Evolutionary conservation across 2,888 invertebrate genomes (phyloP).

Genomic region (Rotaria sp.): DNA sequence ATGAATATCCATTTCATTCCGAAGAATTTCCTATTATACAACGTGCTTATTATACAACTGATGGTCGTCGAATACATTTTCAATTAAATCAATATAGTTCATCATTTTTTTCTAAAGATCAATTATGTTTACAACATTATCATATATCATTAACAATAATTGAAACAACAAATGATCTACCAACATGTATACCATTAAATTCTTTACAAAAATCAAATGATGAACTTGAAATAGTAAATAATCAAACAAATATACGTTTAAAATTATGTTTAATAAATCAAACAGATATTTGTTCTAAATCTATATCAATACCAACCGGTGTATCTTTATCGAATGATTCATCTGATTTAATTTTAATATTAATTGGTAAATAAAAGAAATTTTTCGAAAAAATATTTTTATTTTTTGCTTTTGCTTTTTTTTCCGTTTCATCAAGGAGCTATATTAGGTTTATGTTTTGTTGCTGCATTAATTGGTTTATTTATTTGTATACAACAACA

Average conservation of each 20-base stretch:
- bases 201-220: neutral
- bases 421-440: neutral
- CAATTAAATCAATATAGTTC: neutral
- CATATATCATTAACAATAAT: neutral
- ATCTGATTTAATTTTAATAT: neutral
- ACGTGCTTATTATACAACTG: conserved; percentile 6
- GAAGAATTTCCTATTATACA: neutral
- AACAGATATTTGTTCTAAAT: neutral
- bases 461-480: neutral
- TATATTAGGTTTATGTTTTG: neutral
- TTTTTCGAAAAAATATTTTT: too few species aligned
- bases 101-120: neutral
- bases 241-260: neutral
- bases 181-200: neutral
- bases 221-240: neutral
- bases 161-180: neutral
- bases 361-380: neutral
- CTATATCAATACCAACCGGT: neutral
- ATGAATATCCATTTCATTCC: neutral
- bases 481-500: conserved; percentile 5
- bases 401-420: neutral
- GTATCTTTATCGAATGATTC: neutral
- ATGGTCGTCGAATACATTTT: conserved; percentile 19
- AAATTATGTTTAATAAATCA: conserved; percentile 14
- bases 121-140: conserved; percentile 25